Percentiles rank a stretch among this genome's conserved stretches.
Evolutionary conservation across 2,113 vertebrate species (phyloP).

Genomic region (Micronycteris hirsuta): DNA sequence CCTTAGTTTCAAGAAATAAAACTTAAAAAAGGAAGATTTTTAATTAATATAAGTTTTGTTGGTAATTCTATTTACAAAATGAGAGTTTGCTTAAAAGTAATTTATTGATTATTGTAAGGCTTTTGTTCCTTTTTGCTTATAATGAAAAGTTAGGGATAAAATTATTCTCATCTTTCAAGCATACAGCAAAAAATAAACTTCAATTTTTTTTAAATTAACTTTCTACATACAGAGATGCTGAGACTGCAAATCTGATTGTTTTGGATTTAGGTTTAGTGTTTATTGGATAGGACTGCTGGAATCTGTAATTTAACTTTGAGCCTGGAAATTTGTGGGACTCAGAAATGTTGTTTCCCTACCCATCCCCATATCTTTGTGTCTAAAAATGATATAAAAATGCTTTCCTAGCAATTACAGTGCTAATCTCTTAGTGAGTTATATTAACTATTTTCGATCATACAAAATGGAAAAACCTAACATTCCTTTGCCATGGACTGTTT

Average conservation of each 20-base stretch:
- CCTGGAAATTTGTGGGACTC: fast-evolving
- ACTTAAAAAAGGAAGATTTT: background rate
- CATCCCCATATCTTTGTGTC: background rate
- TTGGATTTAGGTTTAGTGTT: background rate
- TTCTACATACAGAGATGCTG: background rate
- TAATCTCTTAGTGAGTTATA: background rate
- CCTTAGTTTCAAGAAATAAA: background rate
- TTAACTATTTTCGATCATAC: background rate
- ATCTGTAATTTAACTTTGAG: background rate
- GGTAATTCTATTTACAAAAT: background rate
- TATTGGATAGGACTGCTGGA: background rate
- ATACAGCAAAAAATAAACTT: background rate
- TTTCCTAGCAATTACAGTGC: background rate
- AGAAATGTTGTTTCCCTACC: background rate
- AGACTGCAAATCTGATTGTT: background rate
- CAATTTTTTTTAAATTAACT: background rate
- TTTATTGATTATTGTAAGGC: background rate
- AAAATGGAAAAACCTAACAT: fast-evolving
- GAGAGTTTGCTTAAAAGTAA: background rate
- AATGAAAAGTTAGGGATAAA: background rate
- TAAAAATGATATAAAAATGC: background rate
- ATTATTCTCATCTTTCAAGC: background rate
- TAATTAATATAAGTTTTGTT: background rate
- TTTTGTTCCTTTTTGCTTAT: background rate
- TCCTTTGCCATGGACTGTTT: background rate